These are phyloP conservation scores for Sigmodon hispidus DNA, from an alignment of 2,113 vertebrate genomes.

Conservation along the genomic window DNA sequence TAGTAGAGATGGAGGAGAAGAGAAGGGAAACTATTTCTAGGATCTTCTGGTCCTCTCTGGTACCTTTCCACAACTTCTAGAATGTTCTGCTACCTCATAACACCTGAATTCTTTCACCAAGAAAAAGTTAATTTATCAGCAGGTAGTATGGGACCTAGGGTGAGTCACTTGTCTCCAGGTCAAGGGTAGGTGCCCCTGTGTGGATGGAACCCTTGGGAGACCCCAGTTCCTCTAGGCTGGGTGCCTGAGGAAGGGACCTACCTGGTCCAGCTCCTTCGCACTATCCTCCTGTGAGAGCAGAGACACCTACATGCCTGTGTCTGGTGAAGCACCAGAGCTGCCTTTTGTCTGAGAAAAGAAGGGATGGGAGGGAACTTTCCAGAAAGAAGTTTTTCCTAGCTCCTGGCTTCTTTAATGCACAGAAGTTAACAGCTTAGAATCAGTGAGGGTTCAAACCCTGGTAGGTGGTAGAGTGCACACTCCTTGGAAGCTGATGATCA, in stretches of 20 bases:
- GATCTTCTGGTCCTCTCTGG: not conserved
- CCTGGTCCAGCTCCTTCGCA: not conserved
- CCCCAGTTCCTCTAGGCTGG: not conserved
- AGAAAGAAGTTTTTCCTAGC: not conserved
- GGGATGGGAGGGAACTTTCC: not conserved
- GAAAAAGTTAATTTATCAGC: not conserved
- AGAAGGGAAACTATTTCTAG: not conserved
- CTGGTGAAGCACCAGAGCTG: too few relatives aligned
- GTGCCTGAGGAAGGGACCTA: not conserved
- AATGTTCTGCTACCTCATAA: not conserved
- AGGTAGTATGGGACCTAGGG: not conserved
- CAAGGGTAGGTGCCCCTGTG: not conserved
- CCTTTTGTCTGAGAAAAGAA: slow-evolving; percentile 10
- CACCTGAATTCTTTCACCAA: not conserved
- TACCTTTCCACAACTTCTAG: not conserved
- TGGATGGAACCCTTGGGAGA: fast-evolving
- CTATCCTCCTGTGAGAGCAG: not conserved
- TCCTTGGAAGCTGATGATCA: not conserved
- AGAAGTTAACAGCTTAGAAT: not conserved
- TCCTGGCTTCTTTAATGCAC: not conserved
- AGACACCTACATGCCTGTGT: not conserved
- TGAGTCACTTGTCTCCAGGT: not conserved
- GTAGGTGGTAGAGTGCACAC: not conserved
- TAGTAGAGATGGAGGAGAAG: not conserved
- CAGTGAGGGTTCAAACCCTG: not conserved